Percentiles rank a stretch among this genome's conserved stretches.
These are phyloP conservation scores for Orestias chungarensis DNA, from an alignment of 2,797 vertebrate genomes.

Conservation along the genomic window DNA sequence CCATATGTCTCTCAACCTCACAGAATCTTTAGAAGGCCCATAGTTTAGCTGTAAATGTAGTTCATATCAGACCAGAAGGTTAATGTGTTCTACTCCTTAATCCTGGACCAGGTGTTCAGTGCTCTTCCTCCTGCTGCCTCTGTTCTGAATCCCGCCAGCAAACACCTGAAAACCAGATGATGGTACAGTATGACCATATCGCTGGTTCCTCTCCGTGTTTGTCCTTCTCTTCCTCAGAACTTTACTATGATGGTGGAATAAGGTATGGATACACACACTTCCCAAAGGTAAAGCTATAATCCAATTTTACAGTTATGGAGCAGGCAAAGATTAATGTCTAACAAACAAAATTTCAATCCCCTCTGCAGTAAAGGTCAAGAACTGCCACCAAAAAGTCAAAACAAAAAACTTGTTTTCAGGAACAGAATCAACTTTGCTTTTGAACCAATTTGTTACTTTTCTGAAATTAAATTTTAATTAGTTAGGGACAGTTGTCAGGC, in stretches of 20 bases:
- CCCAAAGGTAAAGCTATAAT: background rate
- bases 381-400: background rate
- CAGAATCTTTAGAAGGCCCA: slow-evolving; percentile 76
- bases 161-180: slow-evolving; percentile 43
- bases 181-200: slow-evolving; percentile 34
- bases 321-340: background rate
- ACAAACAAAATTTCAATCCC: background rate
- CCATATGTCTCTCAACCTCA: slow-evolving; percentile 82
- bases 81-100: slow-evolving; percentile 69
- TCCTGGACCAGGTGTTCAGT: slow-evolving; percentile 80
- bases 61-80: slow-evolving; percentile 67
- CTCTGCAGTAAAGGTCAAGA: background rate
- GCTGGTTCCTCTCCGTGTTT: slow-evolving; percentile 33
- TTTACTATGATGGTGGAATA: background rate
- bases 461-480: background rate
- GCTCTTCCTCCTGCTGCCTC: slow-evolving; percentile 54
- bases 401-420: background rate
- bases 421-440: too few relatives aligned
- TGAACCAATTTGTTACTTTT: too few relatives aligned
- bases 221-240: slow-evolving; percentile 19
- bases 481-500: background rate
- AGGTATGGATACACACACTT: background rate
- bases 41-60: slow-evolving; percentile 58
- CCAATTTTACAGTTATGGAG: background rate
- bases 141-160: slow-evolving; percentile 62